Evolutionary conservation across 2,113 vertebrate genomes (phyloP).

Genomic region (Muntiacus muntjak): DNA sequence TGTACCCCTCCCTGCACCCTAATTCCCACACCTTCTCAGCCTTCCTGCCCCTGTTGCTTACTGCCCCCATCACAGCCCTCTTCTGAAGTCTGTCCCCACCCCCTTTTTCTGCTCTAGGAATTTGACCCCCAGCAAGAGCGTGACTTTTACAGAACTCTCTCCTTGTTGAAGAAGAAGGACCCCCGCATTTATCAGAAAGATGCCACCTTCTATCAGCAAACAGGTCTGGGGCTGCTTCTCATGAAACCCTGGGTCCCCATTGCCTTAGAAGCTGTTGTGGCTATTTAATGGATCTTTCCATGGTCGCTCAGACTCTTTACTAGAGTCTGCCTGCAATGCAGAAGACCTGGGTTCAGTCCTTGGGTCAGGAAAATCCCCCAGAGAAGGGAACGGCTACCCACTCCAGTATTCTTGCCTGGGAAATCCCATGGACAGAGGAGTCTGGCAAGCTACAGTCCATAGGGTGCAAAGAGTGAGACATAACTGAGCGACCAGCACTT

Average conservation of each 20-base stretch:
- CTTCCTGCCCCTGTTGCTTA: not conserved
- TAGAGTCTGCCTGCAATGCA: not conserved
- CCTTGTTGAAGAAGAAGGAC: slow-evolving; percentile 91
- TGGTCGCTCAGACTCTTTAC: not conserved
- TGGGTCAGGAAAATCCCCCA: not conserved
- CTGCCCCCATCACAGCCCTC: not conserved
- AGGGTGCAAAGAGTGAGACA: not conserved
- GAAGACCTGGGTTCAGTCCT: not conserved
- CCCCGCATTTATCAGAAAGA: slow-evolving; percentile 89
- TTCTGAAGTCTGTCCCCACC: not conserved
- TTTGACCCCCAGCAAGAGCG: slow-evolving; percentile 85
- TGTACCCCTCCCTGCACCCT: no score
- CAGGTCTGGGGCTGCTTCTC: slow-evolving; percentile 48
- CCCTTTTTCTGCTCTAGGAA: slow-evolving; percentile 75
- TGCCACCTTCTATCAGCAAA: slow-evolving; percentile 82
- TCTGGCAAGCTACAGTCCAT: not conserved
- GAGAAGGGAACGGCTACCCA: not conserved
- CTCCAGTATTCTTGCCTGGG: not conserved
- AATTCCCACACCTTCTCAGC: not conserved
- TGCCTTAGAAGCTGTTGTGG: not conserved
- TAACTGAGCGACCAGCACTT: not conserved
- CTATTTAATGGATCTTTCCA: not conserved
- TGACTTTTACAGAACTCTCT: slow-evolving; percentile 91
- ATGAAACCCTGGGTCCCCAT: not conserved
- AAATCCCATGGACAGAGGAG: not conserved